phyloP scores from a whole-genome alignment of 2,888 invertebrate genomes.

The Dryobota labecula region DNA sequence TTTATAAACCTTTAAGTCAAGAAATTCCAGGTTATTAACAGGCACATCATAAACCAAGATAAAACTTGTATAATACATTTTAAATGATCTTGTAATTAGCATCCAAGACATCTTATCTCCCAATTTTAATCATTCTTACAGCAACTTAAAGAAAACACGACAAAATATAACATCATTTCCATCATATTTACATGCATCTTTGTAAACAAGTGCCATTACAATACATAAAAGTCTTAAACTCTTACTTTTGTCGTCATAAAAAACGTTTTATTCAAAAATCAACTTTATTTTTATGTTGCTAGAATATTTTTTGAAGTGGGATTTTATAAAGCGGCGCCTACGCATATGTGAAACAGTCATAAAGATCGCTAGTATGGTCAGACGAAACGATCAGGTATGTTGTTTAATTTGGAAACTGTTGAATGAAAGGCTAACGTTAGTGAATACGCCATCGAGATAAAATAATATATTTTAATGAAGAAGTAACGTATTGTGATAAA shows the following conservation, averaged over 20 bases:
- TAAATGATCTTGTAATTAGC: constrained; percentile 26
- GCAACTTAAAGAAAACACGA: constrained; percentile 8
- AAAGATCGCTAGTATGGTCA: constrained; percentile 56
- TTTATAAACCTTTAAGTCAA: neutral
- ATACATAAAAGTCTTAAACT: constrained; percentile 46
- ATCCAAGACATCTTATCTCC: constrained; percentile 13
- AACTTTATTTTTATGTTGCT: constrained; percentile 8
- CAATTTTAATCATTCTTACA: neutral
- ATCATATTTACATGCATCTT: constrained; percentile 44
- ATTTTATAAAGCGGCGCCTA: constrained; percentile 37
- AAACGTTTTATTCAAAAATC: neutral
- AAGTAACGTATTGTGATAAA: neutral
- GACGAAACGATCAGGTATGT: constrained; percentile 33
- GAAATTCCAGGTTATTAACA: neutral
- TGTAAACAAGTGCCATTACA: constrained; percentile 59
- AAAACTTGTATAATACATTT: neutral
- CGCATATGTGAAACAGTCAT: constrained; percentile 31
- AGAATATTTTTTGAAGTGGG: neutral
- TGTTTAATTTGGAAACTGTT: constrained; percentile 45
- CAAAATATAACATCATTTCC: constrained; percentile 23
- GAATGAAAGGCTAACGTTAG: constrained; percentile 4
- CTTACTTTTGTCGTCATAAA: constrained; percentile 38
- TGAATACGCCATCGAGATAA: neutral
- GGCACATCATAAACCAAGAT: constrained; percentile 3
- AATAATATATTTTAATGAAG: neutral